Evolutionary conservation across 1,140 invertebrate genomes (phyloP).

Genomic region (Aphelinus certus): DNA sequence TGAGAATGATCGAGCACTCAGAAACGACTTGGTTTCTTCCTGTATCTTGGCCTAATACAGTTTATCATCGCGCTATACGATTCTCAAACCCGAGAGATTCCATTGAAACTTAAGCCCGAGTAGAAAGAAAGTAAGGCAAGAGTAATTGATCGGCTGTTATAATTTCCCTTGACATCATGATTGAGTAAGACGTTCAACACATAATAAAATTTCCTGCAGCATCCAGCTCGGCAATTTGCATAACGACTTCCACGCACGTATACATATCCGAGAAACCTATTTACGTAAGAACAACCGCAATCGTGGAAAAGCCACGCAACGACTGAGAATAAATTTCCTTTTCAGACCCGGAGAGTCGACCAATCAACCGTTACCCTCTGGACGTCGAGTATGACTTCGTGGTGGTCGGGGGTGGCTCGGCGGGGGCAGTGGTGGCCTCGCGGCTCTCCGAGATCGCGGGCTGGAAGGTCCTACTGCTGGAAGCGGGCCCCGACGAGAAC

Average conservation of each 20-base stretch:
- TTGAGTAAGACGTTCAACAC: constrained; percentile 25
- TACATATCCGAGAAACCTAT: too few relatives aligned
- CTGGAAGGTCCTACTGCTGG: constrained; percentile 87
- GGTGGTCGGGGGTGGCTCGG: constrained; percentile 90
- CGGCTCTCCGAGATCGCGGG: constrained; percentile 83
- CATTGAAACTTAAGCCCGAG: background rate
- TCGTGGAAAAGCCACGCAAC: background rate
- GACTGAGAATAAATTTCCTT: background rate
- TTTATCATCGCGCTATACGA: too few relatives aligned
- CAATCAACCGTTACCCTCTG: constrained; percentile 69
- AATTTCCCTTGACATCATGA: constrained; percentile 25
- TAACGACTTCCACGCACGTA: too few relatives aligned
- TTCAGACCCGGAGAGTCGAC: constrained; percentile 78
- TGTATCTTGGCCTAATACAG: too few relatives aligned
- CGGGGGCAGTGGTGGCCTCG: constrained; percentile 91
- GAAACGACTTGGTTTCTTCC: too few relatives aligned
- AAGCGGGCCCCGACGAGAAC: constrained; percentile 93
- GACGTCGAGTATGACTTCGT: constrained; percentile 84
- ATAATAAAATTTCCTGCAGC: background rate
- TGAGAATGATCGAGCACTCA: too few relatives aligned
- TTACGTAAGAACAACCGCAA: too few relatives aligned
- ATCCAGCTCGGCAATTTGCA: too few relatives aligned
- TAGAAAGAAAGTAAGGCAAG: background rate
- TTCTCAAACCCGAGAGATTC: too few relatives aligned
- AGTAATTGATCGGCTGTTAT: constrained; percentile 14